Conservation (phyloP, 2,797 vertebrate species). For the Eospalax fontanierii region DNA sequence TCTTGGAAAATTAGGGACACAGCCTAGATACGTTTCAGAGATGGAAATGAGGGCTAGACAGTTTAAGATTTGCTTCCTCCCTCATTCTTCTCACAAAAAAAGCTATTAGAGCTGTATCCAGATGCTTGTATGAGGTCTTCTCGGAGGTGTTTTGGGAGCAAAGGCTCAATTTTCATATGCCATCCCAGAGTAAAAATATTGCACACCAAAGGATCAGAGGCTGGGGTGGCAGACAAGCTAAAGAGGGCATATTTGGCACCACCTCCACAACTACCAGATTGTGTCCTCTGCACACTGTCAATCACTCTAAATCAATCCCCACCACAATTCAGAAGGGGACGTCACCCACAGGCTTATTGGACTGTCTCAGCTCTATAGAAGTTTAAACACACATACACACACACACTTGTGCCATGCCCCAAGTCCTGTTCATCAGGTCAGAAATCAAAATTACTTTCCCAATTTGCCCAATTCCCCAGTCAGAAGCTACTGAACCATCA, state of each 20-base stretch:
- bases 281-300: neutral
- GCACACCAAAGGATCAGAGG: conserved; percentile 53
- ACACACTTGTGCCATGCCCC: neutral
- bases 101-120: conserved; percentile 54
- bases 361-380: neutral
- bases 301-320: conserved; percentile 30
- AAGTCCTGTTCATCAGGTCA: neutral
- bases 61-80: conserved; percentile 21
- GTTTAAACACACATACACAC: neutral
- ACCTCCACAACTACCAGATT: neutral
- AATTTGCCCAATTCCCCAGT: neutral
- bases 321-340: neutral
- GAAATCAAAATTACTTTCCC: conserved; percentile 47
- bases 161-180: conserved; percentile 51
- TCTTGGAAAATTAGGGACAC: conserved; percentile 75
- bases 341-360: neutral
- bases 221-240: conserved; percentile 55
- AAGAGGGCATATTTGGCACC: conserved; percentile 36
- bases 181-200: conserved; percentile 49
- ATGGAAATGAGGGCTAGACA: conserved; percentile 58
- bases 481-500: conserved; percentile 26
- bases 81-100: conserved; percentile 50
- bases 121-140: conserved; percentile 54
- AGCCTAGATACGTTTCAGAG: conserved; percentile 65
- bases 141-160: conserved; percentile 61